Evolutionary conservation across 1,140 invertebrate genomes (phyloP).

Genomic region (Psilanteris sp.): DNA sequence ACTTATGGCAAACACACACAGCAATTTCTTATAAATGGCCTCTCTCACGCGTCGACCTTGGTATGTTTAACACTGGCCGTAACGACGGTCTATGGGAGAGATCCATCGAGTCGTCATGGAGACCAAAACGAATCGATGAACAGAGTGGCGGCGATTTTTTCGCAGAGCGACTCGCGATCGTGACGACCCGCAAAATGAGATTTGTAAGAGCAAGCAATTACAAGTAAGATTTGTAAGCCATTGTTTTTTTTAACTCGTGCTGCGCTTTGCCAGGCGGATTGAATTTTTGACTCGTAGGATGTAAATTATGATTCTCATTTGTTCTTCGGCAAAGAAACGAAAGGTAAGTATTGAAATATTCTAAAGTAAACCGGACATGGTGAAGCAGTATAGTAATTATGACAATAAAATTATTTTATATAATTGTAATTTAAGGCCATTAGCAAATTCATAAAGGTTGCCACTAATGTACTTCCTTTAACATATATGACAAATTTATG

Average conservation of each 20-base stretch:
- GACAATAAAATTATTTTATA: slow-evolving; percentile 21
- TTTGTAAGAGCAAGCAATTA: slow-evolving; percentile 68
- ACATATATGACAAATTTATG: no score
- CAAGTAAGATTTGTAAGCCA: slow-evolving; percentile 67
- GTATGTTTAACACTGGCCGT: slow-evolving; percentile 63
- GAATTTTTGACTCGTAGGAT: slow-evolving; percentile 64
- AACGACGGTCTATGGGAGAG: slow-evolving; percentile 69
- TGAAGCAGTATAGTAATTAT: slow-evolving; percentile 6
- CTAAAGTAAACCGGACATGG: slow-evolving; percentile 42
- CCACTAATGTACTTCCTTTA: no score
- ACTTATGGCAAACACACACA: slow-evolving; percentile 62
- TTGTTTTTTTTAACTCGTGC: slow-evolving; percentile 65
- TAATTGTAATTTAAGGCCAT: background rate
- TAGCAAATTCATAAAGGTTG: no score
- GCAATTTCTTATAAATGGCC: slow-evolving; percentile 66
- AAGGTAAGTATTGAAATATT: slow-evolving; percentile 59
- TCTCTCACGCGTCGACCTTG: slow-evolving; percentile 67
- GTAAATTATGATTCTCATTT: slow-evolving; percentile 66
- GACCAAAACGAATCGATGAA: slow-evolving; percentile 70
- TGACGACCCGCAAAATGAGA: slow-evolving; percentile 67
- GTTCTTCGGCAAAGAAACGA: slow-evolving; percentile 51
- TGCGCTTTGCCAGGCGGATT: slow-evolving; percentile 58
- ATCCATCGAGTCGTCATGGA: slow-evolving; percentile 70
- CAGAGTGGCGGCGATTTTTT: slow-evolving; percentile 64
- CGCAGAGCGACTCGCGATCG: slow-evolving; percentile 63